Percentiles rank a stretch among this genome's conserved stretches.
These are phyloP conservation scores for Patella caerulea DNA, from an alignment of 2,888 invertebrate genomes.

Conservation along the genomic window DNA sequence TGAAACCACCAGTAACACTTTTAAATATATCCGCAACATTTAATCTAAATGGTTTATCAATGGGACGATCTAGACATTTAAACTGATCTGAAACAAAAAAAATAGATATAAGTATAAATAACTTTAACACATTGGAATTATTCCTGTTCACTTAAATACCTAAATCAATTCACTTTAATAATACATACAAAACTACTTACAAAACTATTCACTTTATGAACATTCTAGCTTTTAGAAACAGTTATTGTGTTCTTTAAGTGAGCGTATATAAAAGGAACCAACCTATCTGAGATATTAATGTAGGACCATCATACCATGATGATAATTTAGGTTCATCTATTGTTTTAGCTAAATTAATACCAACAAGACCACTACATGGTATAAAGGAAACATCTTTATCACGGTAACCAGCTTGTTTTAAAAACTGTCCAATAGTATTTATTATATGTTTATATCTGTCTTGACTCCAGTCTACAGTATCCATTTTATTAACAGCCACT, in stretches of 20 bases:
- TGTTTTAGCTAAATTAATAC: conserved; percentile 87
- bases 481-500: conserved; percentile 97
- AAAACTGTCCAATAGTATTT: conserved; percentile 80
- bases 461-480: conserved; percentile 94
- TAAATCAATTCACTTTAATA: too few species aligned
- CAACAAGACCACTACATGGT: conserved; percentile 96
- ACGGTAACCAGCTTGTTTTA: conserved; percentile 93
- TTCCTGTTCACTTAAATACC: too few species aligned
- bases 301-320: conserved; percentile 86
- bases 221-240: background rate
- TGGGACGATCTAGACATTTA: conserved; percentile 84
- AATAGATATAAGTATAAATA: background rate
- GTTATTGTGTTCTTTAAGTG: too few species aligned
- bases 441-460: conserved; percentile 92
- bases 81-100: conserved; percentile 61
- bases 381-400: conserved; percentile 89
- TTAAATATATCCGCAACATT: conserved; percentile 97
- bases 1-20: conserved; percentile 87
- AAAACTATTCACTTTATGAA: background rate
- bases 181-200: conserved; percentile 4
- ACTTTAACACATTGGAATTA: too few species aligned
- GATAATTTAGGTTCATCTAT: conserved; percentile 78
- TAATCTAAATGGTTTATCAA: conserved; percentile 87
- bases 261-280: conserved; percentile 38
- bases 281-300: conserved; percentile 88